phyloP scores from a whole-genome alignment of 2,797 vertebrate species.

The Chrosomus eos region DNA sequence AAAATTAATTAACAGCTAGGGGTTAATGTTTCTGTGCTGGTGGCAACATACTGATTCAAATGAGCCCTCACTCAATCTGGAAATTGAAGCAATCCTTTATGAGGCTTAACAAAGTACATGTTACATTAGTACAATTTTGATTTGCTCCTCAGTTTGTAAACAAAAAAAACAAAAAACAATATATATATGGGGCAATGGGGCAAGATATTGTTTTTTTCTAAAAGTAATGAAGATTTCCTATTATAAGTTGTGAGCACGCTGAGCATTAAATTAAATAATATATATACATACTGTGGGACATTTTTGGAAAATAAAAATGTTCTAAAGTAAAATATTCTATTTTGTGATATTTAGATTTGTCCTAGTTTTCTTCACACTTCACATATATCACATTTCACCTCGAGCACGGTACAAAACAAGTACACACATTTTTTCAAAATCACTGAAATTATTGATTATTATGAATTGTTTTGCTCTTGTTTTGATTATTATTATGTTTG shows the following conservation, averaged over 20 bases:
- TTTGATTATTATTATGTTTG: not conserved
- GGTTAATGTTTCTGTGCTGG: constrained; percentile 40
- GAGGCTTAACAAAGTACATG: not conserved
- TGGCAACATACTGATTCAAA: constrained; percentile 30
- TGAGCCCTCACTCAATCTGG: not conserved
- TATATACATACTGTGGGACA: not conserved
- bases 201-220: no score
- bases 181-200: no score
- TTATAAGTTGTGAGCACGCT: no score
- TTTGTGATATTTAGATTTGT: not conserved
- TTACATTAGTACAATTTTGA: not conserved
- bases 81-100: constrained; percentile 26
- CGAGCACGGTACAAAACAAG: not conserved
- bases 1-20: constrained; percentile 57
- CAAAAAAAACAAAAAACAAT: no score
- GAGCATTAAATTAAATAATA: not conserved
- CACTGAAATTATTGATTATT: no score
- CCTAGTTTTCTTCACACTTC: not conserved
- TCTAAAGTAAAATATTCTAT: not conserved
- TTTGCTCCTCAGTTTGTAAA: not conserved
- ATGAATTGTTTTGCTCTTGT: not conserved
- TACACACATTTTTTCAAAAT: not conserved
- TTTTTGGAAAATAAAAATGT: not conserved
- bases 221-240: not conserved
- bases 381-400: not conserved